Conservation (phyloP, 2,113 vertebrate genomes). For the Sander vitreus region DNA sequence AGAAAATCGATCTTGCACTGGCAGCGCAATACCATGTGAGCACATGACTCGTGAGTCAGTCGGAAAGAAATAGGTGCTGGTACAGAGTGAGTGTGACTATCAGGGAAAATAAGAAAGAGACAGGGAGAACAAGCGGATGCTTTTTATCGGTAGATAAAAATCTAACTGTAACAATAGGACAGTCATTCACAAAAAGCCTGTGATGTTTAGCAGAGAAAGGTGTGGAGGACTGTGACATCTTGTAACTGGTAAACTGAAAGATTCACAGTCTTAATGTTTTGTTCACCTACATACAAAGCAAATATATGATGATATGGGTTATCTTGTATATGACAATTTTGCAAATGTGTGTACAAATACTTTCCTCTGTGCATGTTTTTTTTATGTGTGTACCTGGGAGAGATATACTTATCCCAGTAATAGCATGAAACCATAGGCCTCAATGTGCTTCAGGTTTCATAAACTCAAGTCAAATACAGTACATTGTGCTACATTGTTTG, state of each 20-base stretch:
- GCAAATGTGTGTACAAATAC: background rate
- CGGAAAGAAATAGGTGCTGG: slow-evolving; percentile 48
- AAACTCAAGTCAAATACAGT: background rate
- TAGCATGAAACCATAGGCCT: background rate
- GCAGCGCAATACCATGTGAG: slow-evolving; percentile 52
- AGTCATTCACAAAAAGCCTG: slow-evolving; percentile 72
- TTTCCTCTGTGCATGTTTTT: background rate
- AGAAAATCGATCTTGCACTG: slow-evolving; percentile 59
- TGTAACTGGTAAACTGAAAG: slow-evolving; percentile 63
- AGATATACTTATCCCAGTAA: background rate
- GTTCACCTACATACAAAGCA: background rate
- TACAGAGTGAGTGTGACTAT: slow-evolving; percentile 45
- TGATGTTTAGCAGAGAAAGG: slow-evolving; percentile 67
- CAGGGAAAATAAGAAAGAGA: slow-evolving; percentile 42
- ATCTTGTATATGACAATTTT: background rate
- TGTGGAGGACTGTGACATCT: slow-evolving; percentile 53
- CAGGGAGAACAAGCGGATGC: slow-evolving; percentile 49
- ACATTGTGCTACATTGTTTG: background rate
- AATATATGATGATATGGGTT: background rate
- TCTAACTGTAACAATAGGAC: slow-evolving; percentile 67
- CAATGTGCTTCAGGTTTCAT: background rate
- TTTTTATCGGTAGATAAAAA: slow-evolving; percentile 59
- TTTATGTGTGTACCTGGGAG: background rate
- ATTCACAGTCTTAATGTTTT: background rate
- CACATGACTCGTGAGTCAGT: slow-evolving; percentile 58